Base-by-base conservation (phyloP, 2,888 invertebrate genomes). In the Plagiodera versicolora region DNA sequence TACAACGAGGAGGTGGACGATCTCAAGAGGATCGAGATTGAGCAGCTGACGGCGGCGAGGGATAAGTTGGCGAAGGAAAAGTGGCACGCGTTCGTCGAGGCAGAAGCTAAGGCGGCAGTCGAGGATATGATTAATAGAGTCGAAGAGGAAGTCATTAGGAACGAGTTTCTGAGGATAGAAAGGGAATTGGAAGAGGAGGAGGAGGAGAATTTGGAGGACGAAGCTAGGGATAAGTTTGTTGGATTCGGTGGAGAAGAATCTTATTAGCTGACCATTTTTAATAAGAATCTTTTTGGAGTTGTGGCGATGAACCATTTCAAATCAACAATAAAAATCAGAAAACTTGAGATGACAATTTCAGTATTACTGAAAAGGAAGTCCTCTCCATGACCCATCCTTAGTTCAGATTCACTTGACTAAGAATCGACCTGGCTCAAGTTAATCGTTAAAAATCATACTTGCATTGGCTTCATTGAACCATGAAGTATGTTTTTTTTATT, bases 1-100 rank as follows among this genome's bases (percentile, higher is more conserved):
- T 81, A 78, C 65, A 81, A 78, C 64, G 79, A 81, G 67, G 82
- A 83, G 66, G 60, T 75, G 10, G 74, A 75, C 30, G 69, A 75
- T 48, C 58, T 72, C 4, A 71, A 75, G 49, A 76, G 73, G 59
- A 67, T 71, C 8, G 77, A 80, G 69, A 73, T 68, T 44, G 75
- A 76, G 39, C 77, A 73, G 44, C 67, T 81, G 30, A 72, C 72
- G 10, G 69, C 67, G 3, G 79, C 79, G 68, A 69, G 81, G 54
- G 70, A 76, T 16, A 62, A 70, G 58, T 30, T 79, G n/a, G 74
- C 74, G 18, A 68, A 72, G 62, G 76, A 79, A 64, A 71, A 67
- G 72, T 72, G 76, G 77, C 73, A 75, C 56, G 63, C 65, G 58
- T 72, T 77, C 56, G 61, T 79, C 3, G 75, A 80, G 66, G 73